Evolutionary conservation across 2,888 invertebrate genomes (phyloP).

Genomic region (Agelastica alni): DNA sequence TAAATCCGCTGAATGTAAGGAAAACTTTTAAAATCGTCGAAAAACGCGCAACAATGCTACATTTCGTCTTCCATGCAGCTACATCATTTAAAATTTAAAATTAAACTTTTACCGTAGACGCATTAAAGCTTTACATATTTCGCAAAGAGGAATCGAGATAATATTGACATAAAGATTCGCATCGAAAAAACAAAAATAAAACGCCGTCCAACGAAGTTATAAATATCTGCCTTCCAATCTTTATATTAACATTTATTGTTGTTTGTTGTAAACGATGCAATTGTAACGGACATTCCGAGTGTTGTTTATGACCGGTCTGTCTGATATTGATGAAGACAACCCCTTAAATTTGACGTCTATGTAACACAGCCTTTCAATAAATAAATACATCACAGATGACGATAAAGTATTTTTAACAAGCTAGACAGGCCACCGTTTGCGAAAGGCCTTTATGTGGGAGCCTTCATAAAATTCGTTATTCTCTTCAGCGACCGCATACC

Average conservation of each 20-base stretch:
- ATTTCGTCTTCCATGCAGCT: not conserved
- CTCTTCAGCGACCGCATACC: not conserved
- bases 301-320: conserved; percentile 31
- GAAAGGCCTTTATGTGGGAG: conserved; percentile 26
- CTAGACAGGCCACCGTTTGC: conserved; percentile 39
- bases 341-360: conserved; percentile 40
- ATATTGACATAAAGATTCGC: conserved; percentile 12
- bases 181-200: conserved; percentile 4
- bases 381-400: conserved; percentile 38
- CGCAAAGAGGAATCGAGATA: conserved; percentile 2
- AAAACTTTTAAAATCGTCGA: no score
- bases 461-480: conserved; percentile 25
- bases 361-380: conserved; percentile 31
- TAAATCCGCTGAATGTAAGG: no score
- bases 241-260: conserved; percentile 21
- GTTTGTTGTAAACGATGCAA: conserved; percentile 27
- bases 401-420: conserved; percentile 48
- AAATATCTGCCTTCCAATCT: conserved; percentile 14
- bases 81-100: not conserved
- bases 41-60: no score
- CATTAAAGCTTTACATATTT: not conserved
- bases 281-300: conserved; percentile 31
- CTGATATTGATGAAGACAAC: conserved; percentile 38
- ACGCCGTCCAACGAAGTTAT: conserved; percentile 1
- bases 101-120: not conserved